Evolutionary conservation across 2,888 invertebrate genomes (phyloP), one percentile per base, ranked within the genome.

Genomic region (Melieria crassipennis): DNA sequence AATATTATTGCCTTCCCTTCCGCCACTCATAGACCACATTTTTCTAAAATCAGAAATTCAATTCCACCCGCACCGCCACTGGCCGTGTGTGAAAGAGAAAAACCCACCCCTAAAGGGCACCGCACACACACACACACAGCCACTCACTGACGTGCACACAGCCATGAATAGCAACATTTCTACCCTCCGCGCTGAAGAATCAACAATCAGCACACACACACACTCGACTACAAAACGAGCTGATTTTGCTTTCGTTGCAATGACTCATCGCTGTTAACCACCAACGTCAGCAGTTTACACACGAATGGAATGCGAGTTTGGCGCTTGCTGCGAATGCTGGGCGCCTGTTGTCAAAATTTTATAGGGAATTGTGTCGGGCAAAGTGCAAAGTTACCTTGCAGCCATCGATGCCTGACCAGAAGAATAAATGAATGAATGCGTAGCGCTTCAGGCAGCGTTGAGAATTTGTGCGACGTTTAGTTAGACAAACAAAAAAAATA

Each of bases 341-440:
- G 76, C 77, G 78, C 86, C 86, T 83, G 82, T 72, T 80, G 64
- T 13, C 30, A 77, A 84, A 81, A 81, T 80, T 81, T 84, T 80
- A 81, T 80, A 77, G 82, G 84, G 85, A 86, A 86, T 86, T 86
- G 60, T 67, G 61, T 60, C 67, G 60, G 67, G 60, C 67, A 60
- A 60, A 67, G 56, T 60, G 43, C 16, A 50, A 52, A 61, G 61
- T 67, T 48, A 48, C 52, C 60, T 58, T 30, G 30, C 30, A 30
- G 30, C 30, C 30, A 30, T 30, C 30, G 30, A 30, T 30, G 30
- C 30, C 30, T 30, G 30, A 30, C 30, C 30, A 3, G 3, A 30
- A 30, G 30, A 30, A 30, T 30, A 30, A 30, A 30, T 30, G 30
- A 30, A 30, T 30, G 30, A 30, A 30, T 30, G 30, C 30, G 30